phyloP scores from a whole-genome alignment of 1,140 invertebrate genomes.

The Drosophila yakuba region DNA sequence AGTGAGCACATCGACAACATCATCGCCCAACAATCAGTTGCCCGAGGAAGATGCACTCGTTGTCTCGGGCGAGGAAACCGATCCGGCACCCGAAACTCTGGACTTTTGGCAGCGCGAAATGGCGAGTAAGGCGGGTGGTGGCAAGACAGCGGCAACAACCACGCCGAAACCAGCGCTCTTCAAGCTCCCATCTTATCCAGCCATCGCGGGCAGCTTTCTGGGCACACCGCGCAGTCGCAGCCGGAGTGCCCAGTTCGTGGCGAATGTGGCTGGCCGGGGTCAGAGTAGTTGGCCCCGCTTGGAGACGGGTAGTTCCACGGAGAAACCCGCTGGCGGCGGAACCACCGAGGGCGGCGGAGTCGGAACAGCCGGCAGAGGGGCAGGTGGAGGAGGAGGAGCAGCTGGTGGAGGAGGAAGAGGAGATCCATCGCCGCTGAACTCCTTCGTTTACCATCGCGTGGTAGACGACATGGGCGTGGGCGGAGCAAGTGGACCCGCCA shows the following conservation, averaged over 20 bases:
- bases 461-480: conserved; percentile 47
- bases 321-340: conserved; percentile 10
- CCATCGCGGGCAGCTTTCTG: conserved; percentile 65
- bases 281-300: conserved; percentile 44
- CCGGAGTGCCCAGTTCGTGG: conserved; percentile 73
- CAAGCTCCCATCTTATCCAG: conserved; percentile 70
- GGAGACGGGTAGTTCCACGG: conserved; percentile 13
- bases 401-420: conserved; percentile 1
- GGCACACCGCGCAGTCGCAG: conserved; percentile 74
- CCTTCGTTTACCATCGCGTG: conserved; percentile 80
- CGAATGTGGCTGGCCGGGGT: conserved; percentile 66
- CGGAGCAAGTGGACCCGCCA: conserved; percentile 1
- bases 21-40: conserved; percentile 27
- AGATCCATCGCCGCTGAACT: conserved; percentile 57
- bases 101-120: conserved; percentile 62
- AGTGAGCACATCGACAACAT: background rate
- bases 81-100: background rate
- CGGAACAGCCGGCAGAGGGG: background rate
- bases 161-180: conserved; percentile 64
- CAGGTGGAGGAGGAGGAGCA: background rate
- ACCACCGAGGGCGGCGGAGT: background rate
- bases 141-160: background rate
- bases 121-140: conserved; percentile 25
- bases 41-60: conserved; percentile 22
- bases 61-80: conserved; percentile 1